Base-by-base conservation (phyloP, 2,797 vertebrate species). In the Cynodonichthys magdalenae region DNA sequence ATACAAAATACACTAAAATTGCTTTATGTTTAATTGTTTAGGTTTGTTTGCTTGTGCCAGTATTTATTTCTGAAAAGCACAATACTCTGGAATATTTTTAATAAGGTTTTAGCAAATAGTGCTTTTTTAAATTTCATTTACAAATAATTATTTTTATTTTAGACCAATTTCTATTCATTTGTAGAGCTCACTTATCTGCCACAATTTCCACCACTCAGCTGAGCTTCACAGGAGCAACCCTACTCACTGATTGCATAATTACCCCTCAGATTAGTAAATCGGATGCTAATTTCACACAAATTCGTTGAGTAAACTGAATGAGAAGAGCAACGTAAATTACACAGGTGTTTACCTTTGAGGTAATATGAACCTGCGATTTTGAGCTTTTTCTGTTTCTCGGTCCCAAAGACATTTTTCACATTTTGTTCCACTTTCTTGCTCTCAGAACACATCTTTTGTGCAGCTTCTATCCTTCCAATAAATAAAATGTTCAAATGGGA, bases 191-290 rank as follows among this genome's bases (percentile, higher is more conserved):
- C 48, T 50, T 64, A 18, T 44, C 5, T 34, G 49, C 1, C 2
- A 59, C 27, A 56, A 70, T 57, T 75, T 61, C 53, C 48, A 48
- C 20, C 19, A 54, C 34, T 53, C 31, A 61, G 27, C 15, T 14
- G 45, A 42, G 44, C 55, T 15, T 74, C 39, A 47, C 31, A 46
- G 76, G 55, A 65, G 63, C 34, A 59, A 52, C 45, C 49, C 15
- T 49, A 61, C 17, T 7, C 53, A 18, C 56, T 83, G 63, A 71
- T 79, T 77, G 55, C 67, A 66, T 60, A 76, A 86, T 83, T 75
- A 75, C 53, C 63, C 49, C 27, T 53, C 3, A 19, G 53, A 59
- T 76, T 63, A 71, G 52, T 49, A 59, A 79, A 80, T 72, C 44
- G 72, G 58, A 78, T 69, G 74, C 60, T 77, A 64, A 81, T 76